Evolutionary conservation across 92 coral and sea anemone species (phyloP).

Genomic region (Isaurus tuberculatus): DNA sequence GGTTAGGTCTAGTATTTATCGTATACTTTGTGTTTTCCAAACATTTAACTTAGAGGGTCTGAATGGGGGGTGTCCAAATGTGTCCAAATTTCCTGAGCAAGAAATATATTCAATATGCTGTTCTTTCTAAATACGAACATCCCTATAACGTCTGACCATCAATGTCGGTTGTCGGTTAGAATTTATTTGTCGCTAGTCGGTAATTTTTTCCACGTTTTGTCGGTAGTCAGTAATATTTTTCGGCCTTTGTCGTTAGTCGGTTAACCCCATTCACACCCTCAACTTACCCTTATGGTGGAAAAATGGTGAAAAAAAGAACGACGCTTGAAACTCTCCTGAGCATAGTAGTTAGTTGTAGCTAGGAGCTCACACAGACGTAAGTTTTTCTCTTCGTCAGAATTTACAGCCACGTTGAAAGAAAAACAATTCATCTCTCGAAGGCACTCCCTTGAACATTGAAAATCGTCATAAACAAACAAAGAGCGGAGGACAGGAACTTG

Average conservation of each 20-base stretch:
- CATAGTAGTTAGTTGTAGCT: neutral
- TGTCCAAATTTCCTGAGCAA: no score
- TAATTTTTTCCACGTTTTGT: no score
- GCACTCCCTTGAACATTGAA: constrained; percentile 7
- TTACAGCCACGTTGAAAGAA: constrained; percentile 28
- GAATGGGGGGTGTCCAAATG: no score
- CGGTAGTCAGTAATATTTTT: neutral
- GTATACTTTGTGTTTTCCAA: no score
- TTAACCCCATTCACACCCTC: no score
- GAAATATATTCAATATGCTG: no score
- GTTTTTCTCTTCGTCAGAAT: constrained; percentile 6
- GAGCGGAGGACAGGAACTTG: constrained; percentile 27
- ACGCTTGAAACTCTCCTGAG: neutral
- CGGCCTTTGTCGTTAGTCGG: neutral
- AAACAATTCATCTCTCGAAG: neutral
- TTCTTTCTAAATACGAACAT: no score
- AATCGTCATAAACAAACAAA: constrained; percentile 2
- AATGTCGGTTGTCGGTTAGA: no score
- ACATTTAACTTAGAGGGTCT: no score
- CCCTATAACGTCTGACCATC: no score
- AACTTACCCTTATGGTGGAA: constrained; percentile 10
- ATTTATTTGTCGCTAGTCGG: no score
- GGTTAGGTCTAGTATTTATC: no score
- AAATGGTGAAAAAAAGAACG: constrained; percentile 12
- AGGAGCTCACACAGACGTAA: constrained; percentile 24